phyloP scores from a whole-genome alignment of 1,140 invertebrate genomes.

The Ceratitis capitata region DNA sequence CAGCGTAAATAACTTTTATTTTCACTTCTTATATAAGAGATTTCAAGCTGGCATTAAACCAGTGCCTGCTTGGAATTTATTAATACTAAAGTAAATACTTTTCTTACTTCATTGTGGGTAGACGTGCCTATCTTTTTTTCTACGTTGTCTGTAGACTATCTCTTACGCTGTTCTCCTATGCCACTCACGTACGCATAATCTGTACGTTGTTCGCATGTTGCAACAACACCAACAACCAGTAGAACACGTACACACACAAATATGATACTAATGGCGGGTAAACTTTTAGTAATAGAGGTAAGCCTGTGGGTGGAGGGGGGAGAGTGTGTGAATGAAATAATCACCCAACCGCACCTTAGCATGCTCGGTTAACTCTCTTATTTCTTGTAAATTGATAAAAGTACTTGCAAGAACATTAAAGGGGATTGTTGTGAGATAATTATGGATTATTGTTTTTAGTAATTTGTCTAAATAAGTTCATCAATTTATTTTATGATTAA shows the following conservation, averaged over 20 bases:
- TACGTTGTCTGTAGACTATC: neutral
- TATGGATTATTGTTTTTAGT: neutral
- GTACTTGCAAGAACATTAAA: neutral
- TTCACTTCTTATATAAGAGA: neutral
- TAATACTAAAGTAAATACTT: neutral
- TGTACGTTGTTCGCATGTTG: neutral
- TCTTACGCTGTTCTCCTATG: neutral
- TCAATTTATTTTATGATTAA: neutral
- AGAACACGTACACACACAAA: neutral
- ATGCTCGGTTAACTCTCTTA: neutral
- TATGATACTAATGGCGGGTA: neutral
- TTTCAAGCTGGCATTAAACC: constrained; percentile 2
- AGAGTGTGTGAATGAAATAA: no score
- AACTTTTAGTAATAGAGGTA: neutral
- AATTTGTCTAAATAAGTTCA: neutral
- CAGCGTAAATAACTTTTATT: constrained; percentile 12
- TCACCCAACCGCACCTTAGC: neutral
- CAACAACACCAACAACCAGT: neutral
- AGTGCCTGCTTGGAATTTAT: constrained; percentile 8
- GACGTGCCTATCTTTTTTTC: neutral
- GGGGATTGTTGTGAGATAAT: neutral
- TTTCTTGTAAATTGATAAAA: constrained; percentile 30
- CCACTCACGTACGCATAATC: neutral
- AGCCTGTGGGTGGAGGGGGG: no score
- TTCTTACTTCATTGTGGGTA: neutral